Base-by-base conservation (phyloP, 92 coral and sea anemone species). In the Porites cylindrica region DNA sequence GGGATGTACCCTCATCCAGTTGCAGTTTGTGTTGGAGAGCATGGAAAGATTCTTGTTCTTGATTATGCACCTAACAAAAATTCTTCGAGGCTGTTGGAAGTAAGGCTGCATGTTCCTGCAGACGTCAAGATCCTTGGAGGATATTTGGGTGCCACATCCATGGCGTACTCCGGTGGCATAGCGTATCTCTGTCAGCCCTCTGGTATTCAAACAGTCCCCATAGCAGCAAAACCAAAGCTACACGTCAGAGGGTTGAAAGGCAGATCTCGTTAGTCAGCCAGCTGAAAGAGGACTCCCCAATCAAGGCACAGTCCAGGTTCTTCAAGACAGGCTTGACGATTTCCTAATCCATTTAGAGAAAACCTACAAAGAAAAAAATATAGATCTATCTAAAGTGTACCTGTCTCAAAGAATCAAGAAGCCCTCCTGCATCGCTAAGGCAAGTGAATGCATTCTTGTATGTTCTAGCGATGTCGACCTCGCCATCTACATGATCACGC, bases 21-120 rank as follows among this genome's bases (percentile, higher is more conserved):
- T 67, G 72, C 10, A 67, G 72, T 67, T 67, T 67, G 72, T 67
- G 72, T 67, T 67, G 72, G 72, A 67, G 72, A 67, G 10, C 72
- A 13, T 19, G 32, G 72, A 29, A 67, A 67, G 26, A 67, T 67
- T 67, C 32, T 67, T 67, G 51, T 67, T 47, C 72, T 67, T 13
- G 72, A 67, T 13, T 67, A 67, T 52, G 78, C 82, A 50, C 90
- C 90, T 1, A 53, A 68, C 50, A 51, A 81, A 26, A 62, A 87
- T 21, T 54, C 69, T 47, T 38, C 90, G 59, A 79, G 90, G 59
- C 80, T 87, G 24, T 74, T 87, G 51, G 90, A 87, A 80, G 90
- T 86, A 26, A 69, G 85, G 64, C 85, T 86, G 70, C 90, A 78
- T 61, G 82, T 80, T 50, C 90, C 86, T 5, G 91, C 91, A 26